Percentiles rank a stretch among this genome's conserved stretches.
Conservation (phyloP, 2,888 invertebrate genomes). For the Nymphalis polychloros region DNA sequence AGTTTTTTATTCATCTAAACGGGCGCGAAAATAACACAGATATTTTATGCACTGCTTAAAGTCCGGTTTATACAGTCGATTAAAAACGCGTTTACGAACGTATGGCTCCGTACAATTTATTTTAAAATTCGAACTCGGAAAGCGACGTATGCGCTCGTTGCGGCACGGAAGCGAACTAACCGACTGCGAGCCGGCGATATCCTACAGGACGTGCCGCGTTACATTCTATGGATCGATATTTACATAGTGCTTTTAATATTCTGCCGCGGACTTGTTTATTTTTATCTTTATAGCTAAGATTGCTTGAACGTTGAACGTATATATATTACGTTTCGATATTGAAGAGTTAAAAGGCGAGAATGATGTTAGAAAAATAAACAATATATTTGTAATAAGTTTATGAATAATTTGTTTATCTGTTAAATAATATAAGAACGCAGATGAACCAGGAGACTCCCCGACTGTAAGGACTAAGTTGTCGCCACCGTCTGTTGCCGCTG, state of each 20-base stretch:
- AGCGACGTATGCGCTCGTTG: constrained; percentile 68
- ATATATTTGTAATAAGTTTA: too few species aligned
- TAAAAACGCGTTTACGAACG: constrained; percentile 3
- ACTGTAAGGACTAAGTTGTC: too few species aligned
- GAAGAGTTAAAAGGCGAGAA: constrained; percentile 30
- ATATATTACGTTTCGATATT: constrained; percentile 27
- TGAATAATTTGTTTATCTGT: too few species aligned
- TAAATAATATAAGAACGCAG: too few species aligned
- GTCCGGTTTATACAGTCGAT: constrained; percentile 18
- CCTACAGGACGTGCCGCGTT: constrained; percentile 71
- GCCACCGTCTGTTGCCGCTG: too few species aligned
- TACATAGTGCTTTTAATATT: constrained; percentile 78
- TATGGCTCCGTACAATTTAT: constrained; percentile 37
- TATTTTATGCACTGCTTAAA: constrained; percentile 9
- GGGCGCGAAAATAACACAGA: constrained; percentile 2
- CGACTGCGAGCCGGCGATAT: constrained; percentile 59
- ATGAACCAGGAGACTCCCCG: too few species aligned
- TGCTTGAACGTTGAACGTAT: constrained; percentile 35
- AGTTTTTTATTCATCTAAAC: background rate
- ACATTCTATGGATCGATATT: constrained; percentile 76
- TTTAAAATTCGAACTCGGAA: constrained; percentile 54
- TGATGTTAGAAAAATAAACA: constrained; percentile 6
- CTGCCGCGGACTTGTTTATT: constrained; percentile 54
- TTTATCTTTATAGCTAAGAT: constrained; percentile 46
- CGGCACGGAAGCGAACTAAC: constrained; percentile 75